Evolutionary conservation across 2,797 vertebrate species (phyloP).

Genomic region (Poecile montanus): DNA sequence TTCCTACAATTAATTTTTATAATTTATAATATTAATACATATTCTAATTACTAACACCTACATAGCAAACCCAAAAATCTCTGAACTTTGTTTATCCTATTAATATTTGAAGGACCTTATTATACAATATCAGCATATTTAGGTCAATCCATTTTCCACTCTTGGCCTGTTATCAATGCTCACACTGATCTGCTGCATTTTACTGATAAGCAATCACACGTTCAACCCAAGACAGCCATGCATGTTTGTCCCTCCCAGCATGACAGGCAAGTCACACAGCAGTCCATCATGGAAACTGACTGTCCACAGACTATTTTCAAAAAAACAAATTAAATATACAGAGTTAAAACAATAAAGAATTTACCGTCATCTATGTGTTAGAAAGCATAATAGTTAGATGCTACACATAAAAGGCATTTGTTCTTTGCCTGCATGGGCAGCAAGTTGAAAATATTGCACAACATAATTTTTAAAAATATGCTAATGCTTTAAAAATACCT

Average conservation of each 20-base stretch:
- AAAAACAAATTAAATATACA: neutral
- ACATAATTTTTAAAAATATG: neutral
- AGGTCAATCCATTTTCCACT: neutral
- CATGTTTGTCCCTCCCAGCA: neutral
- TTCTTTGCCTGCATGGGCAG: neutral
- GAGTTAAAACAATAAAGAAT: neutral
- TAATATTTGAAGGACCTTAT: neutral
- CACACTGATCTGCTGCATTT: conserved; percentile 9
- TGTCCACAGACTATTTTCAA: neutral
- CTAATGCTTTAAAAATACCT: neutral
- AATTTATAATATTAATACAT: neutral
- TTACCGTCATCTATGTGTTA: neutral
- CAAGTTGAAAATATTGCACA: neutral
- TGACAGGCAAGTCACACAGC: neutral
- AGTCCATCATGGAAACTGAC: neutral
- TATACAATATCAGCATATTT: neutral
- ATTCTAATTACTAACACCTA: neutral
- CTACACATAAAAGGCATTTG: neutral
- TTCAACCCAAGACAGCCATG: neutral
- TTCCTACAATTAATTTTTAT: neutral
- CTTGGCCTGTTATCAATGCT: neutral
- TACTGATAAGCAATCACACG: neutral
- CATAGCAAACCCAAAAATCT: neutral
- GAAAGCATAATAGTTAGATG: neutral
- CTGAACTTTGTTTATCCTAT: neutral